Evolutionary conservation across 2,113 vertebrate genomes (phyloP).

Genomic region (Entomyzon cyanotis): DNA sequence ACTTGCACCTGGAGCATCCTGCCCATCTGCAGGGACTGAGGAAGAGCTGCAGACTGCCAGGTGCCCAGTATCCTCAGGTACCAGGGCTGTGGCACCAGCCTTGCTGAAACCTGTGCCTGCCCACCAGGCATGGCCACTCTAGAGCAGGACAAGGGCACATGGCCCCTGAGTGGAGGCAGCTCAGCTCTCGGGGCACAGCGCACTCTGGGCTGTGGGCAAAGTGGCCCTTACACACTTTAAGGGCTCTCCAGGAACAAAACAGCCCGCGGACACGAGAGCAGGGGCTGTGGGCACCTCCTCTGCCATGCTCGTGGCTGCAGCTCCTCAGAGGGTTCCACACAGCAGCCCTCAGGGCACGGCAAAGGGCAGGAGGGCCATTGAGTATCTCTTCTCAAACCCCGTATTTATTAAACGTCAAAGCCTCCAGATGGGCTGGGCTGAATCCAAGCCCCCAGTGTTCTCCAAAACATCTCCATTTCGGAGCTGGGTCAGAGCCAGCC

Average conservation of each 20-base stretch:
- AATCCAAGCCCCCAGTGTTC: conserved; percentile 47
- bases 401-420: conserved; percentile 39
- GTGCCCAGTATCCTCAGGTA: neutral
- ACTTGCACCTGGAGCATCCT: fast-evolving
- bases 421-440: conserved; percentile 61
- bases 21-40: fast-evolving
- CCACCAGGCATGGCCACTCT: fast-evolving
- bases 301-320: fast-evolving
- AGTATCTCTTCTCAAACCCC: neutral
- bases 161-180: fast-evolving
- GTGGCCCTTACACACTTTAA: neutral
- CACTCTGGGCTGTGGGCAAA: fast-evolving
- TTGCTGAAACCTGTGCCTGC: neutral
- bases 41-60: neutral
- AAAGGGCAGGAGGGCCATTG: neutral
- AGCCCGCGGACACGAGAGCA: fast-evolving
- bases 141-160: fast-evolving
- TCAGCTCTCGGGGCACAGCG: fast-evolving
- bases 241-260: neutral
- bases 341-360: neutral
- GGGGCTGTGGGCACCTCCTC: fast-evolving
- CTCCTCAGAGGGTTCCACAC: neutral
- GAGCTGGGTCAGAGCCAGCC: conserved; percentile 40
- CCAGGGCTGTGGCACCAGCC: fast-evolving
- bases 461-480: conserved; percentile 56